Percentiles rank a stretch among this genome's conserved stretches.
These are phyloP conservation scores for Neodiprion pinetum DNA, from an alignment of 1,140 invertebrate species.

Conservation along the genomic window DNA sequence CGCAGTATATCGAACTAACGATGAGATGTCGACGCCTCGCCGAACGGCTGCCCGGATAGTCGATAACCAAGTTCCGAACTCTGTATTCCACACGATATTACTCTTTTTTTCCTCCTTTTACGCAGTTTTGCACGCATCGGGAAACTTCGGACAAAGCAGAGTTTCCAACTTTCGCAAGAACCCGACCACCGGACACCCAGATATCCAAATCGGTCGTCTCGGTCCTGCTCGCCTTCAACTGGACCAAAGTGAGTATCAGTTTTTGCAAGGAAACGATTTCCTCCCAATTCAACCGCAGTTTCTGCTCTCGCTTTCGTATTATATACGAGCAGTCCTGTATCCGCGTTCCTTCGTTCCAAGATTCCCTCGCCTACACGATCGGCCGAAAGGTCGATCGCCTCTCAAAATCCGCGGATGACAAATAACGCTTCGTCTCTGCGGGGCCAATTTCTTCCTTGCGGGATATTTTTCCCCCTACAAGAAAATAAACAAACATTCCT, in stretches of 20 bases:
- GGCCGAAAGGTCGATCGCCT: too few relatives aligned
- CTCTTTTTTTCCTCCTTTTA: constrained; percentile 41
- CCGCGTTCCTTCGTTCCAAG: constrained; percentile 14
- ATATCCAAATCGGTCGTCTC: constrained; percentile 89
- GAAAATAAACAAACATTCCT: too few relatives aligned
- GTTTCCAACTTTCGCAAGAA: constrained; percentile 93
- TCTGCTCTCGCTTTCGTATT: not conserved
- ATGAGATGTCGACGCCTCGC: too few relatives aligned
- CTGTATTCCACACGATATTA: constrained; percentile 9
- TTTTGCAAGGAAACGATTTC: too few relatives aligned
- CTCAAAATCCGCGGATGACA: too few relatives aligned
- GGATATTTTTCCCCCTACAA: too few relatives aligned
- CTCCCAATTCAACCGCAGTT: constrained; percentile 17
- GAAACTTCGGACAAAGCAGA: constrained; percentile 85
- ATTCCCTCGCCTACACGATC: too few relatives aligned
- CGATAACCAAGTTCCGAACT: not conserved
- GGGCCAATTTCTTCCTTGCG: too few relatives aligned
- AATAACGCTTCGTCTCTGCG: too few relatives aligned
- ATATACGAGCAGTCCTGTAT: constrained; percentile 11
- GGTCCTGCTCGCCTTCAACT: constrained; percentile 79
- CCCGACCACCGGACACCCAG: constrained; percentile 90
- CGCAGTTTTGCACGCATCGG: constrained; percentile 85
- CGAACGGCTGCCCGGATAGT: not conserved
- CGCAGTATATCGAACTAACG: too few relatives aligned
- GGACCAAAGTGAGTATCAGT: constrained; percentile 74